phyloP scores from a whole-genome alignment of 2,797 vertebrate species.

The Enteromius fasciolatus region DNA sequence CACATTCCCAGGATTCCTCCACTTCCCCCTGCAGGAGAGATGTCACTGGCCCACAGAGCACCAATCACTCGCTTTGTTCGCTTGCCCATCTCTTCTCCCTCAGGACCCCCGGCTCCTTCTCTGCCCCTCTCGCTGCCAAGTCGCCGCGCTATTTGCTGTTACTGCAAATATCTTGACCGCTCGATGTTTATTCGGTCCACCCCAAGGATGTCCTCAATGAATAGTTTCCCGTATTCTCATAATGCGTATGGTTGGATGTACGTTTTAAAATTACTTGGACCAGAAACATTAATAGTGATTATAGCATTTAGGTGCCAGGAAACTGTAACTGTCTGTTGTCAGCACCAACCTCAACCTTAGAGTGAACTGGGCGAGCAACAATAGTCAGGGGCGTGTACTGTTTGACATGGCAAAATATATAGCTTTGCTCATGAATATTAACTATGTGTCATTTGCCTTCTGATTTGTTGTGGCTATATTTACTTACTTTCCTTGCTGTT shows the following conservation, averaged over 20 bases:
- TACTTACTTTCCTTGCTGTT: background rate
- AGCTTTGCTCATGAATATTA: background rate
- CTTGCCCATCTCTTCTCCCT: conserved; percentile 20
- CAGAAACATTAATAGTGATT: conserved; percentile 34
- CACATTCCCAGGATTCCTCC: conserved; percentile 86
- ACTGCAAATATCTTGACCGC: conserved; percentile 55
- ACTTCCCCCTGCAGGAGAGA: conserved; percentile 82
- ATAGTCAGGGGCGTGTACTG: background rate
- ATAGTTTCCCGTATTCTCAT: conserved; percentile 43
- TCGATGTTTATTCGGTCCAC: conserved; percentile 45
- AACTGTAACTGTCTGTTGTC: conserved; percentile 12
- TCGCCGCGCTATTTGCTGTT: conserved; percentile 63
- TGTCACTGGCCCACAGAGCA: conserved; percentile 70
- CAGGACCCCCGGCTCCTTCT: conserved; percentile 1
- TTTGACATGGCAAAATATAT: background rate
- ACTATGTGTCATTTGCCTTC: background rate
- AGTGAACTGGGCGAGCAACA: conserved; percentile 7
- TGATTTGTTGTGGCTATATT: background rate
- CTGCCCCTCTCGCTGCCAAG: conserved; percentile 52
- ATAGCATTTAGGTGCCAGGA: conserved; percentile 36
- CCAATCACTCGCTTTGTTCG: conserved; percentile 11
- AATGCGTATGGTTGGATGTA: conserved; percentile 31
- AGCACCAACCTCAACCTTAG: conserved; percentile 35
- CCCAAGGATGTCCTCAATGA: conserved; percentile 35
- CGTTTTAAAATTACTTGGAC: conserved; percentile 18